These are phyloP conservation scores for Drosophila sordidapex DNA, from an alignment of 2,888 invertebrate species.

Conservation along the genomic window DNA sequence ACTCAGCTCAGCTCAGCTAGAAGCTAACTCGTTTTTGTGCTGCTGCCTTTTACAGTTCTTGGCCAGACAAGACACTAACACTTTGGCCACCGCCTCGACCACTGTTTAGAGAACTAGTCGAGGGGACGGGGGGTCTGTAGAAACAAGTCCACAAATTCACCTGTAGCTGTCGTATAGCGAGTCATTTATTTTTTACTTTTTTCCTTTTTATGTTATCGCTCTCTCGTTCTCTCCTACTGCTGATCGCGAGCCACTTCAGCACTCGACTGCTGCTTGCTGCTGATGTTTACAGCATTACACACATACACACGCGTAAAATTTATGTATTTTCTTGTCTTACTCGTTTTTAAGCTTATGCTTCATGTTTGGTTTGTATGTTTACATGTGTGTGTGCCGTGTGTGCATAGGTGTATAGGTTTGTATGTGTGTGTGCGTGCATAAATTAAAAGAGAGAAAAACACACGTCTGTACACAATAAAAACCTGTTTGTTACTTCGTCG, in stretches of 20 bases:
- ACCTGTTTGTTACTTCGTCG: constrained; percentile 74
- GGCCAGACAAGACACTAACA: constrained; percentile 49
- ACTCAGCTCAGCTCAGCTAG: constrained; percentile 4
- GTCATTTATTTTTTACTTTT: constrained; percentile 56
- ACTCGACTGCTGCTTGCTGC: constrained; percentile 53
- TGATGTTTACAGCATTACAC: constrained; percentile 69
- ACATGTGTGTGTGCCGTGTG: constrained; percentile 39
- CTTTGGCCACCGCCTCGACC: constrained; percentile 59
- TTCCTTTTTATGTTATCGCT: constrained; percentile 28
- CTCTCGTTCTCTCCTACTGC: constrained; percentile 27
- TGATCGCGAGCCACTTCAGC: constrained; percentile 50
- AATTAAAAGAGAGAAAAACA: constrained; percentile 72
- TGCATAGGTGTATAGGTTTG: constrained; percentile 30
- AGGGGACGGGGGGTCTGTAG: constrained; percentile 16
- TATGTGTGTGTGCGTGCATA: constrained; percentile 65
- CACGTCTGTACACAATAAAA: constrained; percentile 77
- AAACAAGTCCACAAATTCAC: constrained; percentile 77
- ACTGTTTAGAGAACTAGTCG: constrained; percentile 17
- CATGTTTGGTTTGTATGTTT: constrained; percentile 65
- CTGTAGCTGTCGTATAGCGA: constrained; percentile 71
- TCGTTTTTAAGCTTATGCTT: constrained; percentile 74
- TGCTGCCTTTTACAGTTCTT: constrained; percentile 64
- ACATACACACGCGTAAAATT: constrained; percentile 52
- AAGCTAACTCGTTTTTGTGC: constrained; percentile 48
- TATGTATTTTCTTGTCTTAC: constrained; percentile 75